A percentile compares a stretch with the other conserved stretches of the same genome.
These are phyloP conservation scores for Dendrolimus punctatus DNA, from an alignment of 1,140 invertebrate genomes.

Conservation along the genomic window DNA sequence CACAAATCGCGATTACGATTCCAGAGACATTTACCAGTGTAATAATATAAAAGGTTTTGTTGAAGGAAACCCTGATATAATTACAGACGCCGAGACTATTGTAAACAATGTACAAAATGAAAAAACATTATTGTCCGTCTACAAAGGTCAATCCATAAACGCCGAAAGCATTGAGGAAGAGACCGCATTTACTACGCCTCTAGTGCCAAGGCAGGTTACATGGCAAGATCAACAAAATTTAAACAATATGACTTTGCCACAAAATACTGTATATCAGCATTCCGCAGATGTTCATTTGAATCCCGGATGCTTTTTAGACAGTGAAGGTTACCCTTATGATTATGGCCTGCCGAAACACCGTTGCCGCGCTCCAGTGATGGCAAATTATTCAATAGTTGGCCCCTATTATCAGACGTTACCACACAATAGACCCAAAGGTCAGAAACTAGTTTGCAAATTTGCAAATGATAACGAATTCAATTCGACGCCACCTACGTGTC, in stretches of 20 bases:
- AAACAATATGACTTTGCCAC: conserved; percentile 66
- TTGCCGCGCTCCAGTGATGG: conserved; percentile 67
- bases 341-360: conserved; percentile 82
- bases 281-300: conserved; percentile 79
- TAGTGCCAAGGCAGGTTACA: conserved; percentile 62
- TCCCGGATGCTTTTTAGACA: conserved; percentile 79
- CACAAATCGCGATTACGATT: conserved; percentile 55
- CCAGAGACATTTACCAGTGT: conserved; percentile 58
- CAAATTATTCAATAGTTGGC: conserved; percentile 66
- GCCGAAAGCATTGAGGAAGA: conserved; percentile 55
- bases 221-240: conserved; percentile 64
- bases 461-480: conserved; percentile 68
- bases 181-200: conserved; percentile 59
- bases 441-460: conserved; percentile 74
- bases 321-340: conserved; percentile 84
- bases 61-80: conserved; percentile 83
- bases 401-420: conserved; percentile 80
- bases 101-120: conserved; percentile 75
- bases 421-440: conserved; percentile 76
- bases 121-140: conserved; percentile 58
- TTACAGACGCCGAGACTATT: conserved; percentile 81
- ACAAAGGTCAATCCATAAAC: conserved; percentile 51
- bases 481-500: conserved; percentile 37
- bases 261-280: conserved; percentile 72
- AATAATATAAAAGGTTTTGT: conserved; percentile 72